Evolutionary conservation across 2,113 vertebrate species (phyloP).

Genomic region (Herpetotheres cachinnans): DNA sequence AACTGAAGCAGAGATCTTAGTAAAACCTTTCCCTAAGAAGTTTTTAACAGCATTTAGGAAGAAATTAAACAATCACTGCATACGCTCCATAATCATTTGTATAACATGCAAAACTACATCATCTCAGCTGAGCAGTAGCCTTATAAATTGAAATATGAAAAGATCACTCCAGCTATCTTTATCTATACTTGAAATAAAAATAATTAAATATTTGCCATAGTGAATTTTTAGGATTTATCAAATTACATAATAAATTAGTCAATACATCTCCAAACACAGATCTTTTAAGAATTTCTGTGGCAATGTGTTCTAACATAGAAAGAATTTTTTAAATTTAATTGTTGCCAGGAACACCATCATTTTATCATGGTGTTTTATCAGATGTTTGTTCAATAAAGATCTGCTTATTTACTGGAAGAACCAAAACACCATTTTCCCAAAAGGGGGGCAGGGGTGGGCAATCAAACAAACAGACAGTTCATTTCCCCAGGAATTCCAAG

Average conservation of each 20-base stretch:
- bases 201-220: neutral
- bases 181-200: neutral
- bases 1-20: neutral
- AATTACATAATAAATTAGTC: neutral
- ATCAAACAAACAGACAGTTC: neutral
- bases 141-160: neutral
- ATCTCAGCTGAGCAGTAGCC: neutral
- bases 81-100: neutral
- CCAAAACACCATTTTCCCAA: neutral
- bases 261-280: neutral
- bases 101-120: neutral
- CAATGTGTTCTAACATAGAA: neutral
- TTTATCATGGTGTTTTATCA: neutral
- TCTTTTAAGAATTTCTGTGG: neutral
- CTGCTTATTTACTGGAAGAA: neutral
- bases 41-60: neutral
- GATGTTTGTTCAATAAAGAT: neutral
- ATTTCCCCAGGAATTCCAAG: neutral
- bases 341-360: neutral
- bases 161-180: neutral
- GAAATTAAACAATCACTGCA: neutral
- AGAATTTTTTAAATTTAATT: neutral
- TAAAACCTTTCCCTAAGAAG: neutral
- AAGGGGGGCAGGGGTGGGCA: fast-evolving
- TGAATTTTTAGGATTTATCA: neutral